Conservation (phyloP, 2,797 vertebrate genomes). For the Urosaurus nigricauda region DNA sequence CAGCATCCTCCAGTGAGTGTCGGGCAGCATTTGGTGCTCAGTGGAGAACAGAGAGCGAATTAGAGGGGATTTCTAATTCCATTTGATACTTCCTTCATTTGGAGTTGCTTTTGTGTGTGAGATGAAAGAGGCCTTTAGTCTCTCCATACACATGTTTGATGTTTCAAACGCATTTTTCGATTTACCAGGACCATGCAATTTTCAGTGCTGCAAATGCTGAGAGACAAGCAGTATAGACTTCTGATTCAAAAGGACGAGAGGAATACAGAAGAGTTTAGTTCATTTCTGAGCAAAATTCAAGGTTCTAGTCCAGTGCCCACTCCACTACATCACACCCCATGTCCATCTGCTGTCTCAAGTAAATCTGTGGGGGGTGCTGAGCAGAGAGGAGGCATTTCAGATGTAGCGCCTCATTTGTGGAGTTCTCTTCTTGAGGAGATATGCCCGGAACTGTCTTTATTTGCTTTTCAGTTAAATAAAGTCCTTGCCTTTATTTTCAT, state of each 20-base stretch:
- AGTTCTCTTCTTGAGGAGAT: background rate
- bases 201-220: background rate
- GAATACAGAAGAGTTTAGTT: background rate
- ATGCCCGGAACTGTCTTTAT: background rate
- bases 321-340: too few relatives aligned
- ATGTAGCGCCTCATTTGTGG: background rate
- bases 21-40: conserved; percentile 9
- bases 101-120: conserved; percentile 11
- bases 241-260: background rate
- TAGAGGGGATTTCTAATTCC: background rate
- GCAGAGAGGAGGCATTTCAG: background rate
- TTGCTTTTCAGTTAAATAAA: background rate
- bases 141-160: background rate
- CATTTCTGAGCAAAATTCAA: background rate
- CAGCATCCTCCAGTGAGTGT: background rate
- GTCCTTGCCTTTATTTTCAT: background rate
- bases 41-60: conserved; percentile 13
- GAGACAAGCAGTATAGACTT: background rate
- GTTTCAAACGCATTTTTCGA: background rate
- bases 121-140: background rate
- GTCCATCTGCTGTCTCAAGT: background rate
- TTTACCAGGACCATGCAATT: background rate
- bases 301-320: background rate
- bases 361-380: background rate
- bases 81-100: conserved; percentile 13